Evolutionary conservation across 2,888 invertebrate species (phyloP), one percentile per base, ranked within the genome.

Genomic region (Sicus ferrugineus): DNA sequence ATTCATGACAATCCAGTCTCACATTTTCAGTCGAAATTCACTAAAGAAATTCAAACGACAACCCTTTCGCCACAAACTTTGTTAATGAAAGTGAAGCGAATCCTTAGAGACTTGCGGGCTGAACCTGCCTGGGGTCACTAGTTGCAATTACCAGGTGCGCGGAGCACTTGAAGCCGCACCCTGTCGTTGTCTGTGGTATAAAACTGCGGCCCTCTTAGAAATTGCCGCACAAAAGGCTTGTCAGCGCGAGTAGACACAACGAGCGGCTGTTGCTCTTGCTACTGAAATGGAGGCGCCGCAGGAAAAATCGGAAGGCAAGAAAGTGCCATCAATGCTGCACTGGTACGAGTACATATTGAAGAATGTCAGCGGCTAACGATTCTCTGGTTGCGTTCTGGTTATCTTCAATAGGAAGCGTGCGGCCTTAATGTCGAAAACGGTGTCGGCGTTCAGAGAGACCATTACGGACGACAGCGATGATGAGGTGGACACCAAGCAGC

Each of bases 401-500:
- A 31, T 7, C 19, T 50, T 26, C 16, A 30, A 50, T 42, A 77
- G 81, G 84, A 84, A 84, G 63, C 79, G 79, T 4, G 84, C 84
- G 3, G 83, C 84, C 0, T 64, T 84, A 14, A 82, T 83, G 77
- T 79, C 84, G 56, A 81, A 78, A 30, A 76, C 80, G 3, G 75
- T 82, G 0, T 77, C 78, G 21, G 83, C 81, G 0, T 82, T 81
- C 38, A 79, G 80, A 65, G 84, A 84, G 38, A 79, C 80, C 48
- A 73, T 79, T 3, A 81, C 81, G 16, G 78, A 79, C 14, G 84
- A 83, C 63, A 82, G 83, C 59, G 85, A 85, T 61, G 85, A 83
- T 11, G 84, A 84, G 21, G 81, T 83, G 68, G 84, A 85, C 69
- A 81, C 83, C 58, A 80, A 84, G 65, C 83, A 83, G 72, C 83